Base-by-base conservation (phyloP, 2,888 invertebrate species). In the Sarcophaga caerulescens region DNA sequence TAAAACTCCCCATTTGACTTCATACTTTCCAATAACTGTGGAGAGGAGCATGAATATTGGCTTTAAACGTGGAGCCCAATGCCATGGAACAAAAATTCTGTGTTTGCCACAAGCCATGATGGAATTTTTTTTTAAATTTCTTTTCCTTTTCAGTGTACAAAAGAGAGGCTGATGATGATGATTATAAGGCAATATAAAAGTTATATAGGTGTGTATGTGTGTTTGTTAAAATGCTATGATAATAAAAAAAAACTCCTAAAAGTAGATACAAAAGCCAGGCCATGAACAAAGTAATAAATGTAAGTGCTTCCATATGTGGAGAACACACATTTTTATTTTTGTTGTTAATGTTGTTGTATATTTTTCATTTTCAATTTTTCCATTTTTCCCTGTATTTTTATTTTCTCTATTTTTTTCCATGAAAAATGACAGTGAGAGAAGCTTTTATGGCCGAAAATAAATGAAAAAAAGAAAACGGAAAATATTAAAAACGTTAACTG, bases 281-380 rank as follows among this genome's bases (percentile, higher is more conserved):
- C 65, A 79, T 69, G 69, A 69, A 84, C 74, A 80, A 85, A 85
- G 80, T 85, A 85, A 83, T 85, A 85, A 83, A 83, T 85, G 85
- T 85, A 83, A 85, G 85, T 85, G 85, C 85, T 77, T 79, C 21
- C 75, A 79, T 76, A 81, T 85, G 78, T 77, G 69, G 52, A 75
- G 23, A 75, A 70, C 57, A 60, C 74, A 81, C 74, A 60, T 81
- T 60, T 68, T 68, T 47, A 10, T 35, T 57, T 25, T 57, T 70
- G 11, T n/a, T 71, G 6, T 25, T 69, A 17, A 0, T 52, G 35
- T 35, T 35, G 35, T 80, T 57, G n/a, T 44, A 73, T 74, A 68
- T 74, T 66, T 74, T 68, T 75, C 23, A 71, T 59, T 76, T 82
- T 45, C 23, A 70, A 19, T 59, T 82, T 65, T 44, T 35, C 17